Conservation (phyloP, 2,797 vertebrate genomes). For the Clarias pachynema region DNA sequence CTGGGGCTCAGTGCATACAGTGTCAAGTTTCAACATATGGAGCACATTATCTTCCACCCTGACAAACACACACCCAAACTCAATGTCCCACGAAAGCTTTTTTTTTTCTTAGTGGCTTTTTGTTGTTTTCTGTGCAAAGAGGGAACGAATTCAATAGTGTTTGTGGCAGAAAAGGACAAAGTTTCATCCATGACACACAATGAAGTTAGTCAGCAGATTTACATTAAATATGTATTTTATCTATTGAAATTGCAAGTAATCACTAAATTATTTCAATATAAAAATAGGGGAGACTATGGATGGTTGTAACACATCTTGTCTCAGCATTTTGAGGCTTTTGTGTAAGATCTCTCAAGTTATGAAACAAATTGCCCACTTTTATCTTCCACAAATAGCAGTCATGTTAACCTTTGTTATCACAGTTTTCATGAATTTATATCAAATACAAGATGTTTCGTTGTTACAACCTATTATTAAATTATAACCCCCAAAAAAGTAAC, state of each 20-base stretch:
- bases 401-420: not conserved
- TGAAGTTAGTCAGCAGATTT: not conserved
- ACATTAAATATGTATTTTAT: not conserved
- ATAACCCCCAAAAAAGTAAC: not conserved
- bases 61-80: constrained; percentile 57
- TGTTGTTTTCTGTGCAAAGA: constrained; percentile 76
- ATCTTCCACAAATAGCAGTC: not conserved
- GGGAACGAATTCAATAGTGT: constrained; percentile 67
- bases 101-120: constrained; percentile 36
- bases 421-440: not conserved
- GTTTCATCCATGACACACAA: constrained; percentile 56
- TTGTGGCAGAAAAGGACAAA: constrained; percentile 63
- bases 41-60: constrained; percentile 66
- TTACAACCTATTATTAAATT: not conserved
- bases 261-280: not conserved
- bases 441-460: not conserved
- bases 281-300: no score
- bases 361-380: not conserved
- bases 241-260: not conserved
- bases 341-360: not conserved
- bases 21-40: constrained; percentile 74
- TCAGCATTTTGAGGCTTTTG: not conserved
- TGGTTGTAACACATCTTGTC: not conserved
- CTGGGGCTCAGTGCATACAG: constrained; percentile 51
- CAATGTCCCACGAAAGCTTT: constrained; percentile 50